Conservation (phyloP, 2,888 invertebrate genomes). For the Tinea semifulvella region DNA sequence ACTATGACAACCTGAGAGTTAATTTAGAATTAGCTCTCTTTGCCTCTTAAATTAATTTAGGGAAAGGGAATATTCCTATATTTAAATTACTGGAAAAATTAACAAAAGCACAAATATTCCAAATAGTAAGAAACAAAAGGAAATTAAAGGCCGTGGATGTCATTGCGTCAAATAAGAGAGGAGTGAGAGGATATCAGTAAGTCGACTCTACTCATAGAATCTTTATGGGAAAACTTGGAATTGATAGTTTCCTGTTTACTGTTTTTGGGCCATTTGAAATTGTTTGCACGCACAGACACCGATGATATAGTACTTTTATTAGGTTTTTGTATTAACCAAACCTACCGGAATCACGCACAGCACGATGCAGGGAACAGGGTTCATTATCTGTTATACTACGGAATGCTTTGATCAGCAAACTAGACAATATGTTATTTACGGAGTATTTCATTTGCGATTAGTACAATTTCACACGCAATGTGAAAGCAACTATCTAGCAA, state of each 20-base stretch:
- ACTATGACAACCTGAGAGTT: conserved; percentile 25
- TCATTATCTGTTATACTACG: conserved; percentile 37
- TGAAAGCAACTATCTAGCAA: not conserved
- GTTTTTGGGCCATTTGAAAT: conserved; percentile 49
- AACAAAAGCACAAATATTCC: not conserved
- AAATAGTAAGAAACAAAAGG: conserved; percentile 21
- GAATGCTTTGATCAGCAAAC: conserved; percentile 35
- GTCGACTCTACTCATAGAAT: conserved; percentile 44
- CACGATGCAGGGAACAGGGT: conserved; percentile 36
- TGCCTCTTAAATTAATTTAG: conserved; percentile 4
- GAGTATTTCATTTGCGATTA: conserved; percentile 50
- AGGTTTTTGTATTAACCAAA: conserved; percentile 36
- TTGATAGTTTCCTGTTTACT: conserved; percentile 55
- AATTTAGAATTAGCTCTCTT: conserved; percentile 2
- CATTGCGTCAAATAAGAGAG: conserved; percentile 34
- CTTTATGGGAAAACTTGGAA: conserved; percentile 56
- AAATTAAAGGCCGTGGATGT: conserved; percentile 35
- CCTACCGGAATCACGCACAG: conserved; percentile 49
- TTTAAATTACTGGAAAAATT: not conserved
- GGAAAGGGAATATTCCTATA: not conserved
- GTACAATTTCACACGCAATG: conserved; percentile 26
- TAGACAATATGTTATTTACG: conserved; percentile 53
- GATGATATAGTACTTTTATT: conserved; percentile 41
- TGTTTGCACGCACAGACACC: conserved; percentile 48
- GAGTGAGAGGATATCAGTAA: conserved; percentile 32